Base-by-base conservation (phyloP, 2,113 vertebrate species). In the Prionailurus bengalensis region DNA sequence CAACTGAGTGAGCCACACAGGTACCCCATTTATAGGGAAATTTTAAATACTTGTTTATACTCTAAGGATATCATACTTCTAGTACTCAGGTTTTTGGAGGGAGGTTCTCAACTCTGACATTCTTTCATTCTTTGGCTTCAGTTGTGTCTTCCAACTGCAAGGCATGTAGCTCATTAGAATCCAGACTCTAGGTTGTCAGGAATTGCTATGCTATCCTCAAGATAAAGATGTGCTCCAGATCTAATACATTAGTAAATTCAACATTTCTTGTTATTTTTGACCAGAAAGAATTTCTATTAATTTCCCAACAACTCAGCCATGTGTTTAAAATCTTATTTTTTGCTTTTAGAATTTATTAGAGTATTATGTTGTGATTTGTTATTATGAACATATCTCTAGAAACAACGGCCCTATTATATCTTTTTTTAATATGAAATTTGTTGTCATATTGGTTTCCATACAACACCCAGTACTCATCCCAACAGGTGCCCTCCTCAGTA, bases 251-350 rank as follows among this genome's bases (percentile, higher is more conserved):
- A 82, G 42, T 71, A 63, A 74, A 86, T 86, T 91, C 4, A 78
- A 45, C 29, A 29, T 91, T 95, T 92, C 31, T 70, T 70, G 21
- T 86, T 74, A 29, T 53, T 82, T 94, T 58, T 39, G 48, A 16
- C 4, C 21, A 84, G 58, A 93, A 51, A 78, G 42, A 36, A 96
- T 76, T 84, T 83, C 12, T 8, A 27, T 81, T 89, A 55, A 29
- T 95, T 95, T 92, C 74, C 51, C 21, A 68, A 71, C 48, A 79
- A 16, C 11, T 93, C 21, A 95, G 15, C 9, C 13, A 82, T 66
- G 12, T 12, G 33, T 89, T 95, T 78, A 89, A 93, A 55, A 55
- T 23, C 42, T 73, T 51, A n/a, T 45, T 81, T 92, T 89, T 89
- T 53, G 2, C 33, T 88, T 93, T 55, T 74, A 90, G 58, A 73